Base-by-base conservation (phyloP, 2,888 invertebrate genomes). In the Balanococcus diminutus region DNA sequence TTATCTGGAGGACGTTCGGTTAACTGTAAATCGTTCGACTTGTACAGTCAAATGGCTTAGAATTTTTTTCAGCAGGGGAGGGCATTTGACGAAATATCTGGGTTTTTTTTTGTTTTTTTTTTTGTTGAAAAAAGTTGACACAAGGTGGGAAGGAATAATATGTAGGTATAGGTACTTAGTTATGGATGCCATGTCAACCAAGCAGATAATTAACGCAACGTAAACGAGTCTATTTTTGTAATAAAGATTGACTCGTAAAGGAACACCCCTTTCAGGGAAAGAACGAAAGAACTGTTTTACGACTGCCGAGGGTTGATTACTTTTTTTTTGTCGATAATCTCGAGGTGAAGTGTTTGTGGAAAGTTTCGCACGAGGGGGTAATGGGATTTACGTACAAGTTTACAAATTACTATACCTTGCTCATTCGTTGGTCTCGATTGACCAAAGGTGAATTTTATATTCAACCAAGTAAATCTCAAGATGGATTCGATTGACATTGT, bases 1-100 rank as follows among this genome's bases (percentile, higher is more conserved):
- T 51, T 61, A 19, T 83, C 83, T 51, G 83, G 85, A 39, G 79
- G 75, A 42, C 51, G 39, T 85, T 85, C 85, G 32, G 46, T 31
- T 28, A 85, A 46, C 85, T 85, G 46, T 79, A 79, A 79, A 79
- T 79, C 36, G 75, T 79, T 36, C 28, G 72, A 11, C 6, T 67
- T 67, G n/a, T n/a, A 67, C 28, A 28, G 67, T 28, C 25, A 28
- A n/a, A n/a, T n/a, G n/a, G 67, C 28, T 9, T 28, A 28, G 28
- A 25, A 28, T 67, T 67, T 67, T 67, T 67, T 67, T 67, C 56
- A 22, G 8, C 1, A 22, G 22, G 1, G 22, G 8, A 22, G 22
- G 22, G 31, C 67, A 16, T 2, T 22, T 3, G 61, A 61, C 61
- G 61, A 61, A 61, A 61, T 61, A 61, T 46, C 36, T 46, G 46